These are phyloP conservation scores for Hippocampus abdominalis DNA, from an alignment of 2,113 vertebrate species.

Conservation along the genomic window DNA sequence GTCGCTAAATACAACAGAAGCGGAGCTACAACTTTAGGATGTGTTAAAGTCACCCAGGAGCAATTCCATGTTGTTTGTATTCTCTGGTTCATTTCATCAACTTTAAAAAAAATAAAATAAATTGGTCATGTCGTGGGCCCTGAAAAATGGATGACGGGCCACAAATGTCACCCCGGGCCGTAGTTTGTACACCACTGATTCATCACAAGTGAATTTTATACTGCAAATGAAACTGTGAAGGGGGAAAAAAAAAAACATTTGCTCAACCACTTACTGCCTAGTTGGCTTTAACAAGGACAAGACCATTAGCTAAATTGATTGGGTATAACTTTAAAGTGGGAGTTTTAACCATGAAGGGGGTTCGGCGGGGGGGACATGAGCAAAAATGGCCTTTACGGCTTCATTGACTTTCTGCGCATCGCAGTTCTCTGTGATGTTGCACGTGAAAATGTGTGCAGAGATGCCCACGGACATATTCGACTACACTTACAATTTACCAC, in stretches of 20 bases:
- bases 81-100: no score
- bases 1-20: constrained; percentile 21
- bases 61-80: no score
- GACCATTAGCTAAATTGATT: constrained; percentile 51
- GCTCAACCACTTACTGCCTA: constrained; percentile 33
- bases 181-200: no score
- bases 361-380: background rate
- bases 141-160: no score
- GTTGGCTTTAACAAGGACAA: constrained; percentile 44
- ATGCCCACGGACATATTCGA: constrained; percentile 34
- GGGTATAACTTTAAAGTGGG: constrained; percentile 40
- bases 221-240: constrained; percentile 11
- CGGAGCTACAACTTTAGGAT: background rate
- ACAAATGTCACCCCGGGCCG: no score
- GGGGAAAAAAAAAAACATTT: constrained; percentile 18
- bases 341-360: constrained; percentile 19
- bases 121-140: no score
- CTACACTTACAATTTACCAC: constrained; percentile 25
- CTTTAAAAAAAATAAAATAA: no score
- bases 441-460: background rate
- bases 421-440: constrained; percentile 40
- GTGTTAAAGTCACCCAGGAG: no score
- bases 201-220: background rate
- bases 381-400: constrained; percentile 28
- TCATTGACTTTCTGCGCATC: constrained; percentile 52